These are phyloP conservation scores for Valencia hispanica DNA, from an alignment of 2,797 vertebrate genomes.

Conservation along the genomic window DNA sequence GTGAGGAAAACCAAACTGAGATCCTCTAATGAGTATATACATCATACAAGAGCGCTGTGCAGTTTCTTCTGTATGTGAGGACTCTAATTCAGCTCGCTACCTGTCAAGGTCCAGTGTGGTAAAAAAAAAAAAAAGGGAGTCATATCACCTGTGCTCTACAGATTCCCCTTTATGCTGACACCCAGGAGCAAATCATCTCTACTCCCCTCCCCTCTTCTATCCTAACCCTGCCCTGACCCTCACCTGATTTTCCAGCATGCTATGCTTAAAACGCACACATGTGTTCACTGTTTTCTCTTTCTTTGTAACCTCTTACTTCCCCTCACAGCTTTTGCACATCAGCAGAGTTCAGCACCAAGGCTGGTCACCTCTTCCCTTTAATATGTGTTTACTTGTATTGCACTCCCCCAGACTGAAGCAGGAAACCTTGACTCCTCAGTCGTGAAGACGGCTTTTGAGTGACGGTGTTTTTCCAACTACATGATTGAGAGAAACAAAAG, in stretches of 20 bases:
- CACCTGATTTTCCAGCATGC: slow-evolving; percentile 30
- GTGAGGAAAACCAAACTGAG: background rate
- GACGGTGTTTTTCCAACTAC: slow-evolving; percentile 29
- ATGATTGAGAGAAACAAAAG: slow-evolving; percentile 44
- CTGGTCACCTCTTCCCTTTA: slow-evolving; percentile 40
- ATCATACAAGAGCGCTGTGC: slow-evolving; percentile 11
- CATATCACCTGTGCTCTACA: slow-evolving; percentile 44
- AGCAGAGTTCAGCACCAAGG: slow-evolving; percentile 53
- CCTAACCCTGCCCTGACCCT: slow-evolving; percentile 36
- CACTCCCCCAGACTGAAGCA: slow-evolving; percentile 30
- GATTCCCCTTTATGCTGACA: slow-evolving; percentile 19
- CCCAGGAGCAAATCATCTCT: slow-evolving; percentile 32
- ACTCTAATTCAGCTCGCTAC: slow-evolving; percentile 17
- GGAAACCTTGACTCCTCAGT: slow-evolving; percentile 41
- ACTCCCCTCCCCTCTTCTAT: slow-evolving; percentile 19
- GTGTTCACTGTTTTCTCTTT: slow-evolving; percentile 22
- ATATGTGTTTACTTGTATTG: slow-evolving; percentile 36
- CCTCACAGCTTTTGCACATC: slow-evolving; percentile 39
- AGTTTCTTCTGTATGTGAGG: slow-evolving; percentile 34
- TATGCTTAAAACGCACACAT: slow-evolving; percentile 19
- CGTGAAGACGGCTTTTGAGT: slow-evolving; percentile 23
- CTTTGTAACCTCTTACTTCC: slow-evolving; percentile 17
- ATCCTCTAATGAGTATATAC: slow-evolving; percentile 8
- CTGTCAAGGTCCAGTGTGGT: slow-evolving; percentile 44
- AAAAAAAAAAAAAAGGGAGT: slow-evolving; percentile 41